Percentiles rank a stretch among this genome's conserved stretches.
phyloP scores from a whole-genome alignment of 2,888 invertebrate genomes.

The Thyatira batis region DNA sequence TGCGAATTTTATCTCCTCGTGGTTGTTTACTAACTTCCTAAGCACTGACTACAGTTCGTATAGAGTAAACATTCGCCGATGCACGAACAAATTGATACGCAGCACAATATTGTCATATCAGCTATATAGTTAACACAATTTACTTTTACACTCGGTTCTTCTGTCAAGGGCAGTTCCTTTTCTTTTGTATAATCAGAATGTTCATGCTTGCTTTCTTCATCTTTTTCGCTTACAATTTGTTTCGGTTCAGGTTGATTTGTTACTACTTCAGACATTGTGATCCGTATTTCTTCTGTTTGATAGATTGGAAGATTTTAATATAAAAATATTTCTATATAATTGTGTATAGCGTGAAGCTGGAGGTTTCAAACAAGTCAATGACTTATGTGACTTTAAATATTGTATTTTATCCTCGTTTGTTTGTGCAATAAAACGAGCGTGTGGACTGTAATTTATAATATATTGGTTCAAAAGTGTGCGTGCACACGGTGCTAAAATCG shows the following conservation, averaged over 20 bases:
- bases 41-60: not conserved
- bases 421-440: too few relatives aligned
- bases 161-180: not conserved
- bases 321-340: too few relatives aligned
- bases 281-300: too few relatives aligned
- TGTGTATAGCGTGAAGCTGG: too few relatives aligned
- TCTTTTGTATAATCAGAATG: not conserved
- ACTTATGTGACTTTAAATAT: too few relatives aligned
- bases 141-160: not conserved
- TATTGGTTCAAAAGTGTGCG: too few relatives aligned
- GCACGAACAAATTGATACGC: not conserved
- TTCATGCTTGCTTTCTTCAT: not conserved
- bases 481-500: too few relatives aligned
- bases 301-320: too few relatives aligned
- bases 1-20: not conserved
- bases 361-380: too few relatives aligned
- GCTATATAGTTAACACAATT: not conserved
- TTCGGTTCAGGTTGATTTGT: not conserved
- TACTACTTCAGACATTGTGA: not conserved
- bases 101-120: not conserved
- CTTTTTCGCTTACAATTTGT: not conserved
- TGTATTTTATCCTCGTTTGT: too few relatives aligned
- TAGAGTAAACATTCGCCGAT: not conserved
- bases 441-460: too few relatives aligned
- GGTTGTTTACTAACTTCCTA: not conserved